Evolutionary conservation across 2,888 invertebrate species (phyloP).

Genomic region (Cynaeus angustus): DNA sequence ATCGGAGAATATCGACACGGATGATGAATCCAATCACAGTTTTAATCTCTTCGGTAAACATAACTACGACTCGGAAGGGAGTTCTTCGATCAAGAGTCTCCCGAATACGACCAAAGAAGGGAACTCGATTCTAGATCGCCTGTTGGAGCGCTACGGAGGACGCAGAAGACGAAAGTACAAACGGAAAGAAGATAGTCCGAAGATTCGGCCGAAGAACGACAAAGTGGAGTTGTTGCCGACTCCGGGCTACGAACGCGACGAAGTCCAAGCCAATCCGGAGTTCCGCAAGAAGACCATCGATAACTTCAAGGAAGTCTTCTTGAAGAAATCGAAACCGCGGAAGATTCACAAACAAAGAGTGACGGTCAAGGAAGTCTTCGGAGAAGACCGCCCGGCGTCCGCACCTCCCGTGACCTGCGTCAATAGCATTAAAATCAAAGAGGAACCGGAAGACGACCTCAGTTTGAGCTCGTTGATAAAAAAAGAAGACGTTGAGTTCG

Average conservation of each 20-base stretch:
- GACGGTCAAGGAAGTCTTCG: constrained; percentile 88
- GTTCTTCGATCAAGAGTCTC: constrained; percentile 79
- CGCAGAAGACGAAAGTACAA: constrained; percentile 74
- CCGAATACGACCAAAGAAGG: constrained; percentile 71
- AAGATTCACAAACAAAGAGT: constrained; percentile 82
- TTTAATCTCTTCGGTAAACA: constrained; percentile 73
- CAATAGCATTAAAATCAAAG: constrained; percentile 64
- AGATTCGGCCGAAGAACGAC: constrained; percentile 75
- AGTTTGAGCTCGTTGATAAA: constrained; percentile 50
- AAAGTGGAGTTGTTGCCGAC: constrained; percentile 78
- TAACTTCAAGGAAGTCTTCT: constrained; percentile 79
- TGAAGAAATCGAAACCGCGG: constrained; percentile 82
- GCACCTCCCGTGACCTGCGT: constrained; percentile 83
- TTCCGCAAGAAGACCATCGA: constrained; percentile 82
- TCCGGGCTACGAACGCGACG: constrained; percentile 75
- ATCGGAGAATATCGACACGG: constrained; percentile 73
- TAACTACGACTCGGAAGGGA: constrained; percentile 81
- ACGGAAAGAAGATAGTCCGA: constrained; percentile 74
- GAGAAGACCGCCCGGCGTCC: constrained; percentile 86
- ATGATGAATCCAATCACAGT: constrained; percentile 81
- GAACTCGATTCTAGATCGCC: constrained; percentile 77
- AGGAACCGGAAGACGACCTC: constrained; percentile 50
- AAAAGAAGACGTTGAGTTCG: constrained; percentile 65
- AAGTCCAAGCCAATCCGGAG: constrained; percentile 64
- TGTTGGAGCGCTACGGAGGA: constrained; percentile 79